Evolutionary conservation across 2,797 vertebrate species (phyloP).

Genomic region (Strix occidentalis): DNA sequence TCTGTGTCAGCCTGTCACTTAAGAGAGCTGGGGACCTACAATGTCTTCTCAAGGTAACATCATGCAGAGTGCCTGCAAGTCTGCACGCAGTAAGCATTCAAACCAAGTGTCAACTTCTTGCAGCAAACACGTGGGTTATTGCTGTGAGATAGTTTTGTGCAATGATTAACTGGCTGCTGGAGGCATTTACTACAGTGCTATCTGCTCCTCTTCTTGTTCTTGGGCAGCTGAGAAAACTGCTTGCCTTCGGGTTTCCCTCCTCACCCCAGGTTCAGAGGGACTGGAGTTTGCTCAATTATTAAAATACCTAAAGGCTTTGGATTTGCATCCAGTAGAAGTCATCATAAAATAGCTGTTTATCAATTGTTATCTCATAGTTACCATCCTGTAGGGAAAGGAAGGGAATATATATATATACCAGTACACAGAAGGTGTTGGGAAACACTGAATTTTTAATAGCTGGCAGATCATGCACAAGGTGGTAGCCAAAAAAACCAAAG

Average conservation of each 20-base stretch:
- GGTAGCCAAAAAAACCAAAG: background rate
- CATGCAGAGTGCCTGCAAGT: background rate
- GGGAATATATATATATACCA: background rate
- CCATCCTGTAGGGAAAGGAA: background rate
- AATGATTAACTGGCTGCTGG: background rate
- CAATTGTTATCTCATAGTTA: background rate
- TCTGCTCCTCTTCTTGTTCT: background rate
- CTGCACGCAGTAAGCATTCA: background rate
- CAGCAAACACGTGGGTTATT: background rate
- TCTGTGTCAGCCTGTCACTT: background rate
- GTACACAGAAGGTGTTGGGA: background rate
- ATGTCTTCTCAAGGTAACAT: background rate
- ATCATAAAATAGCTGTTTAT: background rate
- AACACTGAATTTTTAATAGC: background rate
- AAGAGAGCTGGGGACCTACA: background rate
- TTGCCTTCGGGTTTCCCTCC: background rate
- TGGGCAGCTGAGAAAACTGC: background rate
- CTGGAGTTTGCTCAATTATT: background rate
- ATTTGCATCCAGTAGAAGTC: background rate
- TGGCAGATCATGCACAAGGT: background rate
- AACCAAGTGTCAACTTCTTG: background rate
- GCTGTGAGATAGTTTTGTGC: background rate
- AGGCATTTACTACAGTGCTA: background rate
- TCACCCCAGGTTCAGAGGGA: background rate
- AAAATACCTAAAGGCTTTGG: background rate